Base-by-base conservation (phyloP, 2,888 invertebrate genomes). In the Tholera decimalis region DNA sequence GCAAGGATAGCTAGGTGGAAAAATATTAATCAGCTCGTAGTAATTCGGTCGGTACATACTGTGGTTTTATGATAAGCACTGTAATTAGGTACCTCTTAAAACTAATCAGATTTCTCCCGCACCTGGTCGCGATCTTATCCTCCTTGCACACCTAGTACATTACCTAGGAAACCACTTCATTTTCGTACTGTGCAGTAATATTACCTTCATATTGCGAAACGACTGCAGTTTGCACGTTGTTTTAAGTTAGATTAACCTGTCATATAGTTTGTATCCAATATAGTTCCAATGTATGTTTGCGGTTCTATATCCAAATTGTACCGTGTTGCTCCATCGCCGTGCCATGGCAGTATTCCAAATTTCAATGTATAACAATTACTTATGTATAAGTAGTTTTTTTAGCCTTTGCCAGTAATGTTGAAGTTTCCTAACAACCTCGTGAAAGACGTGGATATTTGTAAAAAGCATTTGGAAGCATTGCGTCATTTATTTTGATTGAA, bases 241-340 rank as follows among this genome's bases (percentile, higher is more conserved):
- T 57, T 26, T 39, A 75, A 75, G 41, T 72, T 74, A 53, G 37
- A 72, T 72, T 74, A 51, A 51, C 60, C 30, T 18, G 71, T 74
- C 60, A 74, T 55, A 59, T 55, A 59, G 54, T 60, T 59, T 24
- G n/a, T 41, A 18, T 18, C 47, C 47, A n/a, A n/a, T n/a, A n/a
- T 47, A 28, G 47, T 47, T 28, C 15, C 3, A 8, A 37, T 20
- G 8, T 39, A 50, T 26, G n/a, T 15, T n/a, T 54, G 22, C 18
- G 44, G 62, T 49, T 62, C 24, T 62, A 20, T 47, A 24, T 62
- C 6, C n/a, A 39, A n/a, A 62, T 22, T n/a, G 46, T 68, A 68
- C 68, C 44, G 30, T 51, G 35, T 44, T 35, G 37, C 50, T 44
- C 22, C 26, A 37, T 61, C 69, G 39, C 60, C 13, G 20, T 50